Evolutionary conservation across 2,797 vertebrate genomes (phyloP), one percentile per base, ranked within the genome.

Genomic region (Molossus molossus): DNA sequence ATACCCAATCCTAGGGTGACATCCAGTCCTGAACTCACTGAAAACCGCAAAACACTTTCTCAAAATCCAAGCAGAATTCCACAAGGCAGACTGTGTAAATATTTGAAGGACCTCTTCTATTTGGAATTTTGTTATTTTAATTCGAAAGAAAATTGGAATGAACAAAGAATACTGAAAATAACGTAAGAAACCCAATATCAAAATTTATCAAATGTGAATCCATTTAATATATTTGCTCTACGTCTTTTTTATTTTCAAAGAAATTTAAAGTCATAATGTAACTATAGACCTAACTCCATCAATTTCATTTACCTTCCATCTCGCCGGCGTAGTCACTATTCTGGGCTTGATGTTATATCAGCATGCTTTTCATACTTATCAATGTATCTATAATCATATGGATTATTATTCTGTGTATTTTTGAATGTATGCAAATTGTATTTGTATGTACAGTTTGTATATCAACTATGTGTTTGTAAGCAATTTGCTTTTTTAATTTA

Each of bases 151-250:
- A 58, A 0, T 27, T 73, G 37, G 21, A 87, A 81, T 33, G 7
- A 86, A 88, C 62, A 65, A 96, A 95, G 57, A 62, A 69, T 75
- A 18, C 67, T 85, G 25, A 62, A 91, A 70, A 48, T 87, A 83
- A 50, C 17, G 3, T 18, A 91, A 94, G 9, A 93, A 89, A 55
- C 9, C 4, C 13, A 62, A 21, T 21, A 55, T 45, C 9, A 18
- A 82, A 81, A 92, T 69, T 45, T 80, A 87, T 55, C 85, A 81
- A 62, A 77, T 80, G 9, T 29, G 58, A 83, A 64, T 18, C 25
- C 27, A 13, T 62, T 62, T 27, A 25, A 33, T 4, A 9, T 37
- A 69, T 76, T 93, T 55, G 14, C 50, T 87, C 15, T 25, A 21
- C 27, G 72, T 67, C 9, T 50, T 33, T 90, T 79, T 87, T 45